Evolutionary conservation across 2,888 invertebrate genomes (phyloP), one percentile per base, ranked within the genome.

Genomic region (Hirtodrosophila duncani): DNA sequence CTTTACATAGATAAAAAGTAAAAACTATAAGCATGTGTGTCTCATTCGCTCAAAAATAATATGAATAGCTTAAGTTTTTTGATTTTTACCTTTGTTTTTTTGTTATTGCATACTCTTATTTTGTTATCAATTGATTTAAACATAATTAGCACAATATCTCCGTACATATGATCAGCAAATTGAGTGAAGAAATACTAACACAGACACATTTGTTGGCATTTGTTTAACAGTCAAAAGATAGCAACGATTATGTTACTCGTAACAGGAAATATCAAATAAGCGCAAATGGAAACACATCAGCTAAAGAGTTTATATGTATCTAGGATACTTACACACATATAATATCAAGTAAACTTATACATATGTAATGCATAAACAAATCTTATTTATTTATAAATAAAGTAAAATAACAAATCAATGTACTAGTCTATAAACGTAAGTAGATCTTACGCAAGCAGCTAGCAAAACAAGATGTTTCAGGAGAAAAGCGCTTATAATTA

Each of bases 321-420:
- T 20, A 36, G 17, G 33, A 39, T 13, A 43, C 21, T 10, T 18
- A 43, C 45, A 42, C 51, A 61, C 33, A 61, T 38, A 59, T 52
- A 50, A 53, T 38, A 44, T 37, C 49, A 51, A 34, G 11, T 23
- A 42, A 37, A 58, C 58, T 33, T 27, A 64, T 45, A 61, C 61
- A 74, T 68, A 39, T 67, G 63, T 59, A 55, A 26, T 37, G 27
- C 26, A 27, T 24, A 64, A 71, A 68, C 43, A 57, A 30, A 41
- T 34, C 62, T 63, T 67, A 74, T 81, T 79, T 77, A 68, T 69
- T 79, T 74, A 67, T 71, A 69, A 74, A 79, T 67, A 58, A 67
- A 78, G 64, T 38, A 65, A 63, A 64, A 63, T 29, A 43, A 39
- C 33, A 30, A 77, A 68, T 68, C 63, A 57, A 71, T 75, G 61